A percentile compares a stretch with the other conserved stretches of the same genome.
Evolutionary conservation across 2,113 vertebrate genomes (phyloP).

Genomic region (Psephotus haematonotus): DNA sequence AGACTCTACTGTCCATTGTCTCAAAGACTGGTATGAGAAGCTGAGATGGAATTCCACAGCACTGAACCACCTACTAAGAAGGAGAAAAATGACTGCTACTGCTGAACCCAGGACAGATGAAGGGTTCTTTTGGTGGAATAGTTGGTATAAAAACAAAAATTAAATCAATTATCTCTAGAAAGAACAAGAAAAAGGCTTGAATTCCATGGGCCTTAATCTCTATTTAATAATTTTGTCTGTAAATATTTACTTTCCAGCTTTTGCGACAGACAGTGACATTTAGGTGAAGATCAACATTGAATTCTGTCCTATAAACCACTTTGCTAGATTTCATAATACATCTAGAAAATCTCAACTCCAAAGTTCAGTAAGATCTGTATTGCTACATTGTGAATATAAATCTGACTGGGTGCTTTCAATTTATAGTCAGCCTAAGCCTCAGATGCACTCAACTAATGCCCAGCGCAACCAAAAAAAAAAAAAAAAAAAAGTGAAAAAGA

Average conservation of each 20-base stretch:
- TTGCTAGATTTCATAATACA: neutral
- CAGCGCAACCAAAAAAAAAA: neutral
- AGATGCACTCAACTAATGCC: neutral
- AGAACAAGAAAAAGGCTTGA: neutral
- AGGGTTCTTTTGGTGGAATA: neutral
- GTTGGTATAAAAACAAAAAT: neutral
- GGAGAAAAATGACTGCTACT: neutral
- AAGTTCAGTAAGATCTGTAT: neutral
- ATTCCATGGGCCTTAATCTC: neutral
- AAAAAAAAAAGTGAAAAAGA: neutral
- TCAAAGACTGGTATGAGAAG: neutral
- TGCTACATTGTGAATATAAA: neutral
- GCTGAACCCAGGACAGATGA: neutral
- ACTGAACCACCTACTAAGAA: neutral
- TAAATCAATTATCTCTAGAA: neutral
- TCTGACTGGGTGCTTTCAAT: neutral
- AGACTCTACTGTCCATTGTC: neutral
- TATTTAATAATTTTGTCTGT: neutral
- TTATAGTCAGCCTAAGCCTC: neutral
- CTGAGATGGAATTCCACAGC: neutral
- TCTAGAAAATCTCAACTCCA: neutral
- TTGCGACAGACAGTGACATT: neutral
- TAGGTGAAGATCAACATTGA: neutral
- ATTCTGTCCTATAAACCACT: neutral
- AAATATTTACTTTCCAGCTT: neutral